phyloP scores from a whole-genome alignment of 1,140 invertebrate species.

The Spodoptera frugiperda region DNA sequence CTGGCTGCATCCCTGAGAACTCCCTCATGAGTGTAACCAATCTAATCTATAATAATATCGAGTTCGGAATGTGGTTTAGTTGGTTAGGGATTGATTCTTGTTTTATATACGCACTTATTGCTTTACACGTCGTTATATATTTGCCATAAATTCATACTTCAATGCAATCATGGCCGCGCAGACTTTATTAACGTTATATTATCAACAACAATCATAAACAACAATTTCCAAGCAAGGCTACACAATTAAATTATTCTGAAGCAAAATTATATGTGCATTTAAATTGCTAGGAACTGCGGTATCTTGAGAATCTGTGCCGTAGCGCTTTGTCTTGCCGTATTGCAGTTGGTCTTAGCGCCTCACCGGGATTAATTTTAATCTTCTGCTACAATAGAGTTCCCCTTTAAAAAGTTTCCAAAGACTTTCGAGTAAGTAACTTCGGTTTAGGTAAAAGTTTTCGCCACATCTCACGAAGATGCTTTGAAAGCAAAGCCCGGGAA shows the following conservation, averaged over 20 bases:
- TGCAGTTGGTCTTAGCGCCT: conserved; percentile 34
- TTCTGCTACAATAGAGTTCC: conserved; percentile 29
- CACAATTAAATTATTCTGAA: conserved; percentile 23
- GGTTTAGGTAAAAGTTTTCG: conserved; percentile 40
- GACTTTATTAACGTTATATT: not conserved
- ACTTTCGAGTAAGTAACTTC: conserved; percentile 11
- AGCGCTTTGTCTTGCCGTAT: conserved; percentile 36
- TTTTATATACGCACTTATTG: not conserved
- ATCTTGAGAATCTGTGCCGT: conserved; percentile 21
- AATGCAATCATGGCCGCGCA: not conserved
- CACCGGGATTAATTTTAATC: conserved; percentile 47
- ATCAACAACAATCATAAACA: conserved; percentile 16
- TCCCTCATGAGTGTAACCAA: conserved; percentile 52
- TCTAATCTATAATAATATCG: conserved; percentile 49
- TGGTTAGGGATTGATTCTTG: not conserved
- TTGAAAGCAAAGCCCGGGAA: not conserved
- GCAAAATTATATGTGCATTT: conserved; percentile 40
- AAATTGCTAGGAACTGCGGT: conserved; percentile 36
- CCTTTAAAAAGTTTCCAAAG: conserved; percentile 31
- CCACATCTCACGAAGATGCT: conserved; percentile 15
- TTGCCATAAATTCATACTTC: too few species aligned
- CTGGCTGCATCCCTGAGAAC: conserved; percentile 57
- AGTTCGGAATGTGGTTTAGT: conserved; percentile 39
- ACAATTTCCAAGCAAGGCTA: conserved; percentile 21
- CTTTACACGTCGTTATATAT: too few species aligned